Base-by-base conservation (phyloP, 1,140 invertebrate genomes). In the Uloborus diversus region DNA sequence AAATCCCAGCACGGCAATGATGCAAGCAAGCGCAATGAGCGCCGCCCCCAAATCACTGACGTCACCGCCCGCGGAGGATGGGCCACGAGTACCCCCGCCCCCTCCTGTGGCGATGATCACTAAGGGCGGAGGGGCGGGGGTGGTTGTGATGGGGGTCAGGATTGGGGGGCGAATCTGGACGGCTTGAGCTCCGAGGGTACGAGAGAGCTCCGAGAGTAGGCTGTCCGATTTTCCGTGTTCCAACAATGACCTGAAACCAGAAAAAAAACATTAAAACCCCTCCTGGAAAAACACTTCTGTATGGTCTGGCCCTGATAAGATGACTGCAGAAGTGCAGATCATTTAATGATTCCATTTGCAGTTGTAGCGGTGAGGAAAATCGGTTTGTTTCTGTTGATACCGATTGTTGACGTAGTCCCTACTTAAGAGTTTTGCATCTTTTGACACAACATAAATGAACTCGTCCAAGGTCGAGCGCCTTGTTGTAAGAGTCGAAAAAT, bases 1-100 rank as follows among this genome's bases (percentile, higher is more conserved):
- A 17, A 93, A 89, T 2, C 94, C 94, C 25, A 96, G 89, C 3
- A 97, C 89, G 20, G 96, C 90, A 68, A 97, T 96, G 20, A 97
- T 90, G 42, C 91, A 92, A 0, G 94, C 95, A 23, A 97, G 91
- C 25, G 94, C 91, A 62, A 97, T 93, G 5, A 97, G 88, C 5
- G 94, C 94, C 65, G 94, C 94, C 92, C 92, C 82, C 90, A 92
- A 56, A 76, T 83, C 71, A 13, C 81, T 81, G 7, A 84, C 76
- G 61, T 83, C 83, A 20, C 57, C 80, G 23, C 30, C 80, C n/a
- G 47, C 37, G 2, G 35, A 23, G 1, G 79, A 62, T 9, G 81
- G 81, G 17, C 57, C 25, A 17, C 75, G 28, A n/a, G 27, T 32
- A 3, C 20, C 25, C 13, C 59, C 68, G 17, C 62, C 75, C 7